phyloP scores from a whole-genome alignment of 2,888 invertebrate species.

The Orthonevra nobilis region DNA sequence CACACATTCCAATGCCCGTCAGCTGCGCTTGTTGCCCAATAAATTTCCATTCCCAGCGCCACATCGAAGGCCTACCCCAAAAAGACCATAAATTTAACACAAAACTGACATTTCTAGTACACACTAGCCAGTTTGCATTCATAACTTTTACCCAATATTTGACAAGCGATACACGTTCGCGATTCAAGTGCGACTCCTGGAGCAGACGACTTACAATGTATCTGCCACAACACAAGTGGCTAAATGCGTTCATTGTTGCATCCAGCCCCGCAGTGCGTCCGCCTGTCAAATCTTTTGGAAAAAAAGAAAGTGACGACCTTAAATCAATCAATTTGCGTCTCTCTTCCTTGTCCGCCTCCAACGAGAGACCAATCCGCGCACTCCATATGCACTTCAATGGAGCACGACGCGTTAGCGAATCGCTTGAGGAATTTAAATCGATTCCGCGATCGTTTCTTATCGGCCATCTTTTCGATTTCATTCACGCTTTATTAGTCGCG shows the following conservation, averaged over 20 bases:
- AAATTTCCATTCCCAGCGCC: slow-evolving; percentile 31
- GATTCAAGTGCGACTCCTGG: too few relatives aligned
- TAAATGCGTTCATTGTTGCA: too few relatives aligned
- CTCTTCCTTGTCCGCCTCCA: slow-evolving; percentile 29
- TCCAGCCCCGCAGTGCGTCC: too few relatives aligned
- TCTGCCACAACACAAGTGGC: too few relatives aligned
- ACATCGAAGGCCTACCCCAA: slow-evolving; percentile 39
- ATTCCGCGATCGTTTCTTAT: slow-evolving; percentile 32
- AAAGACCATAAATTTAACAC: slow-evolving; percentile 28
- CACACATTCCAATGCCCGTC: slow-evolving; percentile 27
- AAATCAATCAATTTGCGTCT: slow-evolving; percentile 35
- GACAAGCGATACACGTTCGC: slow-evolving; percentile 44
- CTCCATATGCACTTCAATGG: slow-evolving; percentile 34
- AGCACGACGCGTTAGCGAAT: slow-evolving; percentile 34
- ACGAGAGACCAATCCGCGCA: background rate
- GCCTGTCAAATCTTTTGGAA: slow-evolving; percentile 21
- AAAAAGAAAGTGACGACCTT: slow-evolving; percentile 64
- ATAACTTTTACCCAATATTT: slow-evolving; percentile 54
- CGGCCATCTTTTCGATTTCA: slow-evolving; percentile 44
- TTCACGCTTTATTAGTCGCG: slow-evolving; percentile 62
- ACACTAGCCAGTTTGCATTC: slow-evolving; percentile 7
- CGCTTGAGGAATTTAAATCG: slow-evolving; percentile 61
- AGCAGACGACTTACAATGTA: too few relatives aligned
- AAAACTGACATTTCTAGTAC: slow-evolving; percentile 42
- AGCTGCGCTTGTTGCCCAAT: slow-evolving; percentile 4